These are phyloP conservation scores for Dendrophyllia cribrosa DNA, from an alignment of 64 coral and sea anemone species.

Conservation along the genomic window DNA sequence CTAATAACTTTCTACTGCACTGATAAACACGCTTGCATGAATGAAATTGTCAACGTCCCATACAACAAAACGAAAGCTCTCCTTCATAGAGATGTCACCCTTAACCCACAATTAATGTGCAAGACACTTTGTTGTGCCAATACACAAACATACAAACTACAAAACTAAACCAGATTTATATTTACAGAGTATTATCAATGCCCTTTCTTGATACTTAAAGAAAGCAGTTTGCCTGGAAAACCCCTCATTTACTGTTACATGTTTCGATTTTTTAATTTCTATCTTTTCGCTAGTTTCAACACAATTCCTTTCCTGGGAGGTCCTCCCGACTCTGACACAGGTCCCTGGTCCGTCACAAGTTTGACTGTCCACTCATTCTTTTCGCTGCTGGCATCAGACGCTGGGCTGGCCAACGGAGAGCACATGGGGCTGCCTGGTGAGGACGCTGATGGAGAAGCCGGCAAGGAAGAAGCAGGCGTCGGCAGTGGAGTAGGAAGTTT, in stretches of 20 bases:
- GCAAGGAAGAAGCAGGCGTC: conserved; percentile 81
- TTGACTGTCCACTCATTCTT: conserved; percentile 98
- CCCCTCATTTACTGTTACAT: not conserved
- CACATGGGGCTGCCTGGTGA: conserved; percentile 93
- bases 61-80: not conserved
- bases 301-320: conserved; percentile 96
- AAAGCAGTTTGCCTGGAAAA: conserved; percentile 6
- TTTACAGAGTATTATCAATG: not conserved
- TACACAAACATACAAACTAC: not conserved
- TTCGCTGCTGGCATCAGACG: conserved; percentile 69
- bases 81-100: not conserved
- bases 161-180: not conserved
- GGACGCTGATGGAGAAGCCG: conserved; percentile 71
- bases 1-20: not conserved
- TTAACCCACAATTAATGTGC: not conserved
- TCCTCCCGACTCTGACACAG: conserved; percentile 58
- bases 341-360: conserved; percentile 76
- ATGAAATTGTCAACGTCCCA: not conserved
- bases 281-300: conserved; percentile 97
- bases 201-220: conserved; percentile 22
- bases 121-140: not conserved
- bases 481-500: conserved; percentile 90
- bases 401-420: conserved; percentile 90
- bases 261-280: conserved; percentile 10
- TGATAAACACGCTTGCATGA: not conserved